These are phyloP conservation scores for Solea solea DNA, from an alignment of 2,113 vertebrate genomes.

Conservation along the genomic window DNA sequence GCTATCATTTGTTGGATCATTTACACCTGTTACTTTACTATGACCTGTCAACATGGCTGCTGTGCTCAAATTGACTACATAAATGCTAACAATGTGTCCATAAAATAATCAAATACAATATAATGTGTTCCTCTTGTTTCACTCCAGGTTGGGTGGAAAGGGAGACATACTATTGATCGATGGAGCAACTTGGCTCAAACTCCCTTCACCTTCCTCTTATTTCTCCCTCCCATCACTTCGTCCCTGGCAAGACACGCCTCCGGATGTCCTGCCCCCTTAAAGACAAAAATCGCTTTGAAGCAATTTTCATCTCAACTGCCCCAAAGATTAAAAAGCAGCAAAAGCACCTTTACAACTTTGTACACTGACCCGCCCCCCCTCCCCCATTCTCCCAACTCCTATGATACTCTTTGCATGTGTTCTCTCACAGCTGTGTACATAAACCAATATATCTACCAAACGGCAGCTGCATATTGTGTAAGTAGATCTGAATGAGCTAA, in stretches of 20 bases:
- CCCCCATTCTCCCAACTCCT: slow-evolving; percentile 58
- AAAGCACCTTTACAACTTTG: slow-evolving; percentile 79
- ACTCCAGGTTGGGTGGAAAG: slow-evolving; percentile 87
- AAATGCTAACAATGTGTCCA: too few species aligned
- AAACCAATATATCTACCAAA: slow-evolving; percentile 83
- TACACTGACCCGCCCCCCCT: slow-evolving; percentile 60
- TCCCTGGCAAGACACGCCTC: slow-evolving; percentile 67
- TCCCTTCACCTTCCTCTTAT: slow-evolving; percentile 75
- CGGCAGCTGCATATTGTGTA: slow-evolving; percentile 84
- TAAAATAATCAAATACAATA: too few species aligned
- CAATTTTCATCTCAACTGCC: slow-evolving; percentile 80
- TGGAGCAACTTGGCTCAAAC: slow-evolving; percentile 69
- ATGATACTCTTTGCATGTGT: slow-evolving; percentile 85
- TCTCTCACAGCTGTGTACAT: slow-evolving; percentile 83
- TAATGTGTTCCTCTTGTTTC: slow-evolving; percentile 4
- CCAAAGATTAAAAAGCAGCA: slow-evolving; percentile 79
- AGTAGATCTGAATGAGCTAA: slow-evolving; percentile 82
- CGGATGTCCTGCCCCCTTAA: slow-evolving; percentile 61
- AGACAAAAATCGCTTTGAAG: slow-evolving; percentile 78
- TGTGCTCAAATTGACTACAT: too few species aligned
- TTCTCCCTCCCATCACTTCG: slow-evolving; percentile 63
- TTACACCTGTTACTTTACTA: too few species aligned
- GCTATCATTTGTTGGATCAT: too few species aligned
- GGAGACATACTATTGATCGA: slow-evolving; percentile 89
- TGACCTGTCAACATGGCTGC: too few species aligned